Conservation (phyloP, 2,113 vertebrate genomes). For the Ariopsis seemanni region DNA sequence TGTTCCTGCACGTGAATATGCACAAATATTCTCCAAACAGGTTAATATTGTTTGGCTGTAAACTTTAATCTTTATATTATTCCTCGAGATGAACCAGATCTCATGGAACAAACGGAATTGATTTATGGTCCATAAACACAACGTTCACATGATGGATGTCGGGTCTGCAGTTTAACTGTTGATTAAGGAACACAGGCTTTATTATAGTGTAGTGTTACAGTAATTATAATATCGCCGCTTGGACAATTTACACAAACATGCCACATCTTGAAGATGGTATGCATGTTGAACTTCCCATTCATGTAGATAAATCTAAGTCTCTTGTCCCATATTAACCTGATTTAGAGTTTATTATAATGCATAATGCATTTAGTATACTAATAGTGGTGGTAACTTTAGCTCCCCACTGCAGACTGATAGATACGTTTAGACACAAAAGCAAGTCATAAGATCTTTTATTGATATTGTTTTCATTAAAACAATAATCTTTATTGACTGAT, state of each 20-base stretch:
- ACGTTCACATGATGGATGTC: not conserved
- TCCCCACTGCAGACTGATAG: not conserved
- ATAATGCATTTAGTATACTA: not conserved
- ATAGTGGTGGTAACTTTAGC: not conserved
- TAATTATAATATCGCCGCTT: not conserved
- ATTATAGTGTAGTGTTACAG: not conserved
- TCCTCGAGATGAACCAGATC: not conserved
- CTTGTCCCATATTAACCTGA: not conserved
- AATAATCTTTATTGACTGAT: slow-evolving; percentile 19
- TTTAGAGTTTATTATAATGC: not conserved
- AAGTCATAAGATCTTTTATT: slow-evolving; percentile 2
- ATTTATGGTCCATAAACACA: slow-evolving; percentile 11
- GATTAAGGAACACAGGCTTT: not conserved
- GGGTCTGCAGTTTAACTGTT: not conserved
- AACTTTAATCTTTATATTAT: not conserved
- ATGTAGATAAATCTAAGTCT: not conserved
- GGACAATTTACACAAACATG: not conserved
- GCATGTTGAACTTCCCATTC: not conserved
- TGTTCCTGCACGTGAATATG: not conserved
- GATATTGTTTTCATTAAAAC: slow-evolving; percentile 15
- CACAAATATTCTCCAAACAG: not conserved
- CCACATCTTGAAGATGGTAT: not conserved
- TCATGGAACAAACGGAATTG: not conserved
- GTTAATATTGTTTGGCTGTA: not conserved
- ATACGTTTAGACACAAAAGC: not conserved